These are phyloP conservation scores for Tuberolachnus salignus DNA, from an alignment of 2,888 invertebrate species.

Conservation along the genomic window DNA sequence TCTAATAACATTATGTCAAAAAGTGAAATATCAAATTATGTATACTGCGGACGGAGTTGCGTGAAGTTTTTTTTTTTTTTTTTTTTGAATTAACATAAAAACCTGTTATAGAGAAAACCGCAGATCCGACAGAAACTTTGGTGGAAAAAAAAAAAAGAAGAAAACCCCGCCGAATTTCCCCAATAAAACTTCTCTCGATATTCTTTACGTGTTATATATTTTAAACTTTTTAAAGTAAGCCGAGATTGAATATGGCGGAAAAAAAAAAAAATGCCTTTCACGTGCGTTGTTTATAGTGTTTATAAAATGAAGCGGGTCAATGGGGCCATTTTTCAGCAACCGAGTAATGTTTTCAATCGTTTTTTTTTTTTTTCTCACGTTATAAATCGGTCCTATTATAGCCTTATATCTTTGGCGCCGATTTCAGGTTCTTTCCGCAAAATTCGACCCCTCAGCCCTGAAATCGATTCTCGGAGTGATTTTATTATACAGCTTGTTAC, in stretches of 20 bases:
- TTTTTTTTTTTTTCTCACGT: background rate
- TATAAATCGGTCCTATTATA: slow-evolving; percentile 39
- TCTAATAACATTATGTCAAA: background rate
- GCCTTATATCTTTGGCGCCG: slow-evolving; percentile 2
- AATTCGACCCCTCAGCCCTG: background rate
- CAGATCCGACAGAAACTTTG: slow-evolving; percentile 14
- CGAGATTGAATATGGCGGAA: slow-evolving; percentile 1
- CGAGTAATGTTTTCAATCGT: slow-evolving; percentile 27
- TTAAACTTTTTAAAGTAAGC: background rate
- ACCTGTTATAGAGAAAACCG: slow-evolving; percentile 6
- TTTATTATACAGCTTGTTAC: slow-evolving; percentile 11
- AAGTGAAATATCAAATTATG: slow-evolving; percentile 11
- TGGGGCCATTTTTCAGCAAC: slow-evolving; percentile 8
- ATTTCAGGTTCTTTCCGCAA: background rate
- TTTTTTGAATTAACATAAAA: slow-evolving; percentile 13
- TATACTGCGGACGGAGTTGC: background rate
- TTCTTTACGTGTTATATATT: slow-evolving; percentile 5
- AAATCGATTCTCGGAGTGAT: slow-evolving; percentile 15
- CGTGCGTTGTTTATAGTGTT: slow-evolving; percentile 9
- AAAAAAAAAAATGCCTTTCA: background rate
- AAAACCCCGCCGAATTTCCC: too few species aligned
- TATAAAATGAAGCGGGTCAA: slow-evolving; percentile 35
- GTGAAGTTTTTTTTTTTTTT: background rate
- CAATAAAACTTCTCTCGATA: slow-evolving; percentile 2
- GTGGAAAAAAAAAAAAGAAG: background rate